Evolutionary conservation across 2,113 vertebrate genomes (phyloP).

Genomic region (Tylochromis polylepis): DNA sequence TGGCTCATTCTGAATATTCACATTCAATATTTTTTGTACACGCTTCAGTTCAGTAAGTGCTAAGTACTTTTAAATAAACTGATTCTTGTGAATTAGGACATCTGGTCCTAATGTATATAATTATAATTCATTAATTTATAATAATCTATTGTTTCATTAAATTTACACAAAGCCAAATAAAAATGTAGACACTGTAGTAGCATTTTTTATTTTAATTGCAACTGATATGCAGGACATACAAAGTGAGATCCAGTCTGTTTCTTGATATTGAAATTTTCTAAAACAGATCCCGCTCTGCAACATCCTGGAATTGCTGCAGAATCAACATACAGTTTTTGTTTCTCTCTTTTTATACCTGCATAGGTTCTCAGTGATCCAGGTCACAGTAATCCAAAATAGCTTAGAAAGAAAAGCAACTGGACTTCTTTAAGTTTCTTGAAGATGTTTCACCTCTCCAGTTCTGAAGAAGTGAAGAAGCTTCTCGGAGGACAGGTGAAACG

Average conservation of each 20-base stretch:
- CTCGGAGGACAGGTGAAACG: not conserved
- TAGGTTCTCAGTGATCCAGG: not conserved
- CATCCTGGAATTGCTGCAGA: not conserved
- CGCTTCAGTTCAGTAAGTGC: not conserved
- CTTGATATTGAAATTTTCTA: not conserved
- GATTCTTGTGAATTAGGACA: not conserved
- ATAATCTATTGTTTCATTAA: not conserved
- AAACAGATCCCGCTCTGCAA: not conserved
- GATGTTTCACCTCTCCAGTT: rapidly evolving
- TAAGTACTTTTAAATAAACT: not conserved
- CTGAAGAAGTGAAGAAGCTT: not conserved
- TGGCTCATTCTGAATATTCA: not conserved
- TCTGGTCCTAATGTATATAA: not conserved
- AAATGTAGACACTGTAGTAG: not conserved
- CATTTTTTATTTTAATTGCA: not conserved
- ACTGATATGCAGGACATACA: not conserved
- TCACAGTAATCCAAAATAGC: not conserved
- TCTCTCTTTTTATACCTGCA: not conserved
- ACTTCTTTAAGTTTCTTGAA: not conserved
- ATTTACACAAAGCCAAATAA: slow-evolving; percentile 10
- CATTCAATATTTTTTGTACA: not conserved
- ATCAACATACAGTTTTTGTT: not conserved
- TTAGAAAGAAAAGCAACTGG: not conserved
- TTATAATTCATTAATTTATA: not conserved
- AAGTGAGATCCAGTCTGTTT: not conserved